phyloP scores from a whole-genome alignment of 2,113 vertebrate species.

The Scopus umbretta region DNA sequence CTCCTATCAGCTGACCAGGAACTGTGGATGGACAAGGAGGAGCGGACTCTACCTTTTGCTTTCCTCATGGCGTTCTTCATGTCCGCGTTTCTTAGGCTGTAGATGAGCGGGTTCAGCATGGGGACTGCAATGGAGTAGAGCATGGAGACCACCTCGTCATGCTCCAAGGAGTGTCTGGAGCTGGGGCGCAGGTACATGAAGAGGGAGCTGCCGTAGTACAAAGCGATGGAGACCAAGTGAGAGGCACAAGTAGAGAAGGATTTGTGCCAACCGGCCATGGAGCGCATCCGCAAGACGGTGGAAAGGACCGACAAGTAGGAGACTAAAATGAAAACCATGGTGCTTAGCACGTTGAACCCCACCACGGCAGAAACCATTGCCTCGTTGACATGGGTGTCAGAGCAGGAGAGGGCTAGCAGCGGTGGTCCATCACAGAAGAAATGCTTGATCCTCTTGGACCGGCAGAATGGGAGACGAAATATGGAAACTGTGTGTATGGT shows the following conservation, averaged over 20 bases:
- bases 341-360: background rate
- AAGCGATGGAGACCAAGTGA: background rate
- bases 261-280: background rate
- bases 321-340: background rate
- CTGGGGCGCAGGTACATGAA: background rate
- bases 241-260: conserved; percentile 20
- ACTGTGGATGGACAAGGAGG: background rate
- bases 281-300: background rate
- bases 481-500: background rate
- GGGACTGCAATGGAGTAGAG: background rate
- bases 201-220: background rate
- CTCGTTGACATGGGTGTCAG: background rate
- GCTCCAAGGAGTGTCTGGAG: background rate
- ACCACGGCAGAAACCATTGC: background rate
- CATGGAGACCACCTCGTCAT: background rate
- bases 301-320: background rate
- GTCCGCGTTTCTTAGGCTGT: background rate
- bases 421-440: conserved; percentile 23
- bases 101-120: background rate
- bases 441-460: background rate
- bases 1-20: background rate
- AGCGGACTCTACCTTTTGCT: background rate
- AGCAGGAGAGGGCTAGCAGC: conserved; percentile 5
- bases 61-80: background rate
- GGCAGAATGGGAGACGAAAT: background rate